Conservation (phyloP, 53 echinoderm and acorn worm genomes). For the Temnopleurus reevesii region DNA sequence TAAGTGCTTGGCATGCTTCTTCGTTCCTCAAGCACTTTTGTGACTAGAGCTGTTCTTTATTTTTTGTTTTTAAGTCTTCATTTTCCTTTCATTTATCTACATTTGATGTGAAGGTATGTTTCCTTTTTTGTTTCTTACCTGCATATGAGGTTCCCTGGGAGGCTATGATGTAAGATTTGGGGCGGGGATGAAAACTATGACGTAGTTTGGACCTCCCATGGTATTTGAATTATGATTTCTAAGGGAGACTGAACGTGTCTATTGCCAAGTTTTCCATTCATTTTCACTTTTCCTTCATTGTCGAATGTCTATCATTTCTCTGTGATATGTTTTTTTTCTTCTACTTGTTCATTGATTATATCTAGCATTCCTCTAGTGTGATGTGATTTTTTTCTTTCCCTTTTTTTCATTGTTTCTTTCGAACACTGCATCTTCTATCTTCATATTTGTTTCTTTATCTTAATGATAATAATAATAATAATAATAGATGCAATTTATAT, state of each 20-base stretch:
- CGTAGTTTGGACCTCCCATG: not conserved
- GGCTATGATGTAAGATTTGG: not conserved
- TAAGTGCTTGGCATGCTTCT: not conserved
- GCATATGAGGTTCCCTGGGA: not conserved
- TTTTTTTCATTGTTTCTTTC: too few relatives aligned
- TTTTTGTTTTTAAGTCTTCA: not conserved
- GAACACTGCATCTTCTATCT: too few relatives aligned
- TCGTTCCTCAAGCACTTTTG: not conserved
- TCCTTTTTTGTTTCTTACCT: not conserved
- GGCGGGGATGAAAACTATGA: not conserved
- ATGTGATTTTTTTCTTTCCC: too few relatives aligned
- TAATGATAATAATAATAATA: too few relatives aligned
- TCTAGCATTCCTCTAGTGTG: too few relatives aligned
- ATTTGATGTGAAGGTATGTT: constrained; percentile 8
- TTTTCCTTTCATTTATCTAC: not conserved
- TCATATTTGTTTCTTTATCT: too few relatives aligned
- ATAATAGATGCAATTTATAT: too few relatives aligned
- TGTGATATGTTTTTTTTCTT: too few relatives aligned
- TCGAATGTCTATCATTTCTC: too few relatives aligned
- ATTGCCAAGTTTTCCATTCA: not conserved
- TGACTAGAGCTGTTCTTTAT: too few relatives aligned
- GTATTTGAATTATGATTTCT: not conserved
- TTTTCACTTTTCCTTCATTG: not conserved
- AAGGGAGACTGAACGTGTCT: not conserved
- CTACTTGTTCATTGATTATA: too few relatives aligned